Base-by-base conservation (phyloP, 2,888 invertebrate species). In the Hydroisotoma schaefferi region DNA sequence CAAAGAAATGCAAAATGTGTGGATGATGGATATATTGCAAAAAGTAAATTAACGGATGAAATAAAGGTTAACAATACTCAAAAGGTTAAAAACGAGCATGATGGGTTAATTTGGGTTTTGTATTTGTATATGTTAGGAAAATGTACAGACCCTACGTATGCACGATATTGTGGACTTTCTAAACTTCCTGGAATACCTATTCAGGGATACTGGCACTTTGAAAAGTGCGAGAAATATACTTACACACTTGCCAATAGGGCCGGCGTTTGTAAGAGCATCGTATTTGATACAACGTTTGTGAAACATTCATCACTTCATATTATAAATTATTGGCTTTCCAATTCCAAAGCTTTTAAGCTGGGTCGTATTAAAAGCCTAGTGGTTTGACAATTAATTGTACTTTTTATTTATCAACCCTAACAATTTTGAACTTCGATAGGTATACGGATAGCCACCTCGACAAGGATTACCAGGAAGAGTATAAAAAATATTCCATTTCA, bases 251-350 rank as follows among this genome's bases (percentile, higher is more conserved):
- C 40, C 20, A 40, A 15, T 10, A 5, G 20, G 5, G 5, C 40
- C 15, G 40, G n/a, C 40, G 15, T 40, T 40, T 40, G 40, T 40
- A 20, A 40, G 20, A 40, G 40, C 20, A 40, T 40, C n/a, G 40
- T 40, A 5, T 40, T 8, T 15, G 5, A 4, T 40, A 15, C n/a
- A 15, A 40, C 40, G 40, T 40, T 18, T 18, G 40, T 40, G n/a
- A 10, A 33, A 33, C 33, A n/a, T n/a, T n/a, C n/a, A n/a, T n/a
- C n/a, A n/a, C n/a, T n/a, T n/a, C n/a, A n/a, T n/a, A n/a, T n/a
- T n/a, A n/a, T n/a, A n/a, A n/a, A n/a, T n/a, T n/a, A n/a, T n/a
- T n/a, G n/a, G n/a, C n/a, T n/a, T n/a, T n/a, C n/a, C n/a, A n/a
- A n/a, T n/a, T n/a, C n/a, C n/a, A n/a, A n/a, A n/a, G n/a, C n/a